Base-by-base conservation (phyloP, 2,888 invertebrate species). In the Scelioninae gen. 1 region DNA sequence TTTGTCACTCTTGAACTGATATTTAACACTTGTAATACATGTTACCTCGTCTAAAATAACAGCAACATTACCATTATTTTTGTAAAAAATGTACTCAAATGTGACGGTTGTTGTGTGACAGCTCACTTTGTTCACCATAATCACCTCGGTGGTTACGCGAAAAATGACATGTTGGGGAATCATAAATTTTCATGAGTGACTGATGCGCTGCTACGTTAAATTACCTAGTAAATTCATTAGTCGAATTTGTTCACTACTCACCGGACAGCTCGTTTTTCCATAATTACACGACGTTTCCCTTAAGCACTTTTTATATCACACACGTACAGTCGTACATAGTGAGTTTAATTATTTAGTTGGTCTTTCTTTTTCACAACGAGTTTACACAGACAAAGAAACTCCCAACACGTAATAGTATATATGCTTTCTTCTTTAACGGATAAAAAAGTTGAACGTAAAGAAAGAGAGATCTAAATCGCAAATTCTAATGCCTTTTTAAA, bases 161-260 rank as follows among this genome's bases (percentile, higher is more conserved):
- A 78, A 71, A 78, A 69, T 78, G 71, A 78, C 78, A 65, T 63
- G 78, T 71, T 71, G 63, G 40, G 63, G 65, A 47, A 78, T 65
- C 65, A 71, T 78, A 78, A 65, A 78, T 78, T 78, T 78, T 76
- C 75, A 75, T 74, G 69, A 69, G 49, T 65, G 63, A 75, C 58
- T 68, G 74, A 75, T 80, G 75, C 49, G 45, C 53, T n/a, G 75
- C 69, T 75, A 49, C 53, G 74, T 75, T 75, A 60, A 74, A 75
- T 68, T 75, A 63, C 63, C 80, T 55, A 63, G 80, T 68, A 81
- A 81, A 81, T 81, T 81, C 80, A 81, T 81, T 81, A 81, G 80
- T 49, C 63, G 80, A 81, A 75, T 75, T 81, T 81, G 78, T 81
- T 62, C 31, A 55, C 51, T 47, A 47, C 63, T 75, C 43, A 51